A percentile compares a stretch with the other conserved stretches of the same genome.
phyloP scores from a whole-genome alignment of 2,113 vertebrate species.

The Colius striatus region DNA sequence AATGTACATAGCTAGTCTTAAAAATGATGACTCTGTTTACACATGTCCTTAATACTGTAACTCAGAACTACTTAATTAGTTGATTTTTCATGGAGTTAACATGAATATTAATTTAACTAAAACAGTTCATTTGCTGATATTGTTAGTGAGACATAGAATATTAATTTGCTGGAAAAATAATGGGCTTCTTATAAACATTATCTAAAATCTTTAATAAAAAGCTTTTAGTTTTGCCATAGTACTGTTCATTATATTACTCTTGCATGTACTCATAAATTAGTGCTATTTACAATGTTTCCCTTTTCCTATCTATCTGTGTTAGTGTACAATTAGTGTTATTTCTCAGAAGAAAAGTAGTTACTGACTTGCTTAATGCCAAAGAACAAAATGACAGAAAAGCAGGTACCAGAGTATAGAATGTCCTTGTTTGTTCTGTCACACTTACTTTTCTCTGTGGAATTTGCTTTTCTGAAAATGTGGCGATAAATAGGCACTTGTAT shows the following conservation, averaged over 20 bases:
- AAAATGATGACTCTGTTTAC: constrained; percentile 27
- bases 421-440: neutral
- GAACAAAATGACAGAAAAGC: neutral
- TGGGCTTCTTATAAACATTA: constrained; percentile 17
- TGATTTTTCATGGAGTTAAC: constrained; percentile 53
- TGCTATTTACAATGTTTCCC: neutral
- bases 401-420: neutral
- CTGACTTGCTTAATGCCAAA: neutral
- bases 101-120: constrained; percentile 45
- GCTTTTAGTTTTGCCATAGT: neutral
- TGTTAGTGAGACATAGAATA: constrained; percentile 30
- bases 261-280: neutral
- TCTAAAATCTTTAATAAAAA: constrained; percentile 14
- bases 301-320: neutral
- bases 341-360: neutral
- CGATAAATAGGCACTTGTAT: neutral
- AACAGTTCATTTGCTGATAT: constrained; percentile 40
- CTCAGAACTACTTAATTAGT: constrained; percentile 40
- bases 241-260: neutral
- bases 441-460: neutral
- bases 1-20: constrained; percentile 25
- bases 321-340: neutral
- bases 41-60: constrained; percentile 14
- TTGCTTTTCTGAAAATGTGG: neutral
- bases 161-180: constrained; percentile 56